Evolutionary conservation across 1,140 invertebrate genomes (phyloP).

Genomic region (Drosophila paulistorum): DNA sequence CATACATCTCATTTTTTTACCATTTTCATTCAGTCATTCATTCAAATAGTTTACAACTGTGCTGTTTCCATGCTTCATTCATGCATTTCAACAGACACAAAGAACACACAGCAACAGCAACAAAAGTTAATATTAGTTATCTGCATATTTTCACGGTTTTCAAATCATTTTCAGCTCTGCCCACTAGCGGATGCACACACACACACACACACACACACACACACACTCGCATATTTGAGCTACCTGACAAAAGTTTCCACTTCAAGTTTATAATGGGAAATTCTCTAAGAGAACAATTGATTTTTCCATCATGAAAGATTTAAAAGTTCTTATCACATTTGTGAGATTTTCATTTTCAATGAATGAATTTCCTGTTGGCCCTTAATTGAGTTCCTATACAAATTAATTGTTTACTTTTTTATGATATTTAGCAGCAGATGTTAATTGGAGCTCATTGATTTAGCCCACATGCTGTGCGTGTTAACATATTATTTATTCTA

Average conservation of each 20-base stretch:
- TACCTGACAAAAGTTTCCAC: slow-evolving; percentile 63
- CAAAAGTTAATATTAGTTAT: slow-evolving; percentile 78
- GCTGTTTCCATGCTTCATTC: slow-evolving; percentile 71
- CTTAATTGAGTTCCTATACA: slow-evolving; percentile 17
- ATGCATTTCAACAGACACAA: slow-evolving; percentile 68
- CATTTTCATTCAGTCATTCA: slow-evolving; percentile 5
- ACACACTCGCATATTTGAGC: slow-evolving; percentile 38
- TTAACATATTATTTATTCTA: not conserved
- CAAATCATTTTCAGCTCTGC: slow-evolving; percentile 58
- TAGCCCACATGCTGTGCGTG: slow-evolving; percentile 30
- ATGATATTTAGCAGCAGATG: slow-evolving; percentile 44
- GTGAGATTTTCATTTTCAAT: slow-evolving; percentile 10
- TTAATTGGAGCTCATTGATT: slow-evolving; percentile 38
- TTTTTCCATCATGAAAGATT: slow-evolving; percentile 2
- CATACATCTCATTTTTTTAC: not conserved
- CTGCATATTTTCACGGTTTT: slow-evolving; percentile 80
- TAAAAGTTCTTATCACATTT: slow-evolving; percentile 4
- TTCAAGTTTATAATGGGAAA: slow-evolving; percentile 46
- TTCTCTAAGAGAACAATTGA: slow-evolving; percentile 20
- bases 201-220: slow-evolving; percentile 31
- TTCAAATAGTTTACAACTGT: slow-evolving; percentile 54
- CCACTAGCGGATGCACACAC: slow-evolving; percentile 67
- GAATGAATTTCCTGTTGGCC: slow-evolving; percentile 15
- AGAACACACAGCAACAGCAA: slow-evolving; percentile 15
- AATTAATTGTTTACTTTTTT: slow-evolving; percentile 10